Evolutionary conservation across 2,888 invertebrate species (phyloP).

Genomic region (Malacosoma neustria): DNA sequence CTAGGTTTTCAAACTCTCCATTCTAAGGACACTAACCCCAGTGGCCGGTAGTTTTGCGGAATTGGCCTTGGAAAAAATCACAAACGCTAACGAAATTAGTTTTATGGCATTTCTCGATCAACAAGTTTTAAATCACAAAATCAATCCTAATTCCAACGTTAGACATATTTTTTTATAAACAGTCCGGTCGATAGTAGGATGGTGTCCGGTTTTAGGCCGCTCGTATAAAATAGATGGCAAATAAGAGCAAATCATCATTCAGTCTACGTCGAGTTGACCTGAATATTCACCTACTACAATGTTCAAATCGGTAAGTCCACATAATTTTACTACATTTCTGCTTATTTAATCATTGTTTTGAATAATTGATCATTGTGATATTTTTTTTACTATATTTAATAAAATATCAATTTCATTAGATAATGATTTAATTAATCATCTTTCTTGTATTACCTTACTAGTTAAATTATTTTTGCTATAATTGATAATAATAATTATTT

Average conservation of each 20-base stretch:
- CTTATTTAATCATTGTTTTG: too few species aligned
- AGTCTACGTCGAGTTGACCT: conserved; percentile 17
- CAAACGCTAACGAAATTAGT: conserved; percentile 16
- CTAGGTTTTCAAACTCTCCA: too few species aligned
- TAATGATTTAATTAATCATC: too few species aligned
- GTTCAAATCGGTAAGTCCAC: conserved; percentile 13
- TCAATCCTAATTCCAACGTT: conserved; percentile 16
- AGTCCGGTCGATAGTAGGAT: conserved; percentile 9
- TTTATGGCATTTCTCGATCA: conserved; percentile 21
- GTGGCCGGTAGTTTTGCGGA: conserved; percentile 18
- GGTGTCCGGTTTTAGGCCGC: conserved; percentile 18
- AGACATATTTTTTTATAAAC: conserved; percentile 10
- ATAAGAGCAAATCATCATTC: conserved; percentile 16
- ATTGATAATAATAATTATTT: not conserved
- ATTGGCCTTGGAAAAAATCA: conserved; percentile 17
- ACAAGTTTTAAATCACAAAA: conserved; percentile 13
- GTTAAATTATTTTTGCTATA: too few species aligned
- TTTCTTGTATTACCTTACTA: too few species aligned
- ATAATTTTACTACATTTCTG: too few species aligned
- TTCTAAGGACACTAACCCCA: too few species aligned
- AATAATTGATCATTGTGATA: too few species aligned
- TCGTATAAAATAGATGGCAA: conserved; percentile 20
- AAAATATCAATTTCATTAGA: too few species aligned
- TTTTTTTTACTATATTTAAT: too few species aligned
- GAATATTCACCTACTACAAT: conserved; percentile 15